Conservation (phyloP, 2,888 invertebrate genomes). For the Ecliptopera silaceata region DNA sequence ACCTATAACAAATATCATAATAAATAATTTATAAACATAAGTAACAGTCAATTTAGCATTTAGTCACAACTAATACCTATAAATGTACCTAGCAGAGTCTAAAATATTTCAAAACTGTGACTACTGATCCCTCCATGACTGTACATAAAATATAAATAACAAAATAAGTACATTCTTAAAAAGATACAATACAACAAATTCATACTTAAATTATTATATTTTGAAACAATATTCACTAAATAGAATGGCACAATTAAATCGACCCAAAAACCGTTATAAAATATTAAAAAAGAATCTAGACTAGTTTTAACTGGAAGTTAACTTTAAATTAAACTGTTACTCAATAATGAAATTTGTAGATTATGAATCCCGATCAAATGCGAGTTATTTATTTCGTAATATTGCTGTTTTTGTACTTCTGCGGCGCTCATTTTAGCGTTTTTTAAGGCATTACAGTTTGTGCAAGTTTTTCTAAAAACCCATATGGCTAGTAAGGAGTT, state of each 20-base stretch:
- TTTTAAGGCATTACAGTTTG: not conserved
- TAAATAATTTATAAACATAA: not conserved
- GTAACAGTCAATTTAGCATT: no score
- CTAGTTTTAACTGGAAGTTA: slow-evolving; percentile 24
- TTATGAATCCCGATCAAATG: no score
- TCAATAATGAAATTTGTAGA: not conserved
- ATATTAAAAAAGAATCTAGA: slow-evolving; percentile 31
- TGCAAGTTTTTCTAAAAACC: not conserved
- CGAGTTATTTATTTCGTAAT: no score
- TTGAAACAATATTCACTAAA: slow-evolving; percentile 9
- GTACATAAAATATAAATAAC: not conserved
- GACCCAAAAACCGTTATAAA: slow-evolving; percentile 50
- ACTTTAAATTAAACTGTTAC: not conserved
- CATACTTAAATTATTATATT: not conserved
- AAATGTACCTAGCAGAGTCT: no score
- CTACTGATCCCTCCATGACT: not conserved
- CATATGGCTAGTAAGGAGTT: not conserved
- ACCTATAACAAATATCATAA: not conserved
- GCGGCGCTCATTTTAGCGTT: slow-evolving; percentile 27
- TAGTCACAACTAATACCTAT: no score
- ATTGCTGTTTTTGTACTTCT: slow-evolving; percentile 22
- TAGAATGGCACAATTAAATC: slow-evolving; percentile 34
- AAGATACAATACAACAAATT: slow-evolving; percentile 7
- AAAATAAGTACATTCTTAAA: slow-evolving; percentile 1
- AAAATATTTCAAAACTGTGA: not conserved